Evolutionary conservation across 1,140 invertebrate genomes (phyloP).

Genomic region (Tetramorium parvispinum): DNA sequence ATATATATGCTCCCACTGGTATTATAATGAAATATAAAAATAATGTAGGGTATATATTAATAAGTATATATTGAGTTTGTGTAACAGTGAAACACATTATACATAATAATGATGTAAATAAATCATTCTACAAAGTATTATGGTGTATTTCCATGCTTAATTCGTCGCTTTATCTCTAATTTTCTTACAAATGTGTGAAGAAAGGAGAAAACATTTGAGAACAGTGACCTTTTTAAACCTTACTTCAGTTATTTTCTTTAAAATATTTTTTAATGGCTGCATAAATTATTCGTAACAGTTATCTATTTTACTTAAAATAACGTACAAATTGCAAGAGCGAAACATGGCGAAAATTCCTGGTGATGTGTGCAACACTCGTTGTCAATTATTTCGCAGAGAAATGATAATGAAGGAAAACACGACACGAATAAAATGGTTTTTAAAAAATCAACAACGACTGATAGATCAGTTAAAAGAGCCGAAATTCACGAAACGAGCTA

Average conservation of each 20-base stretch:
- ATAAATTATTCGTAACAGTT: constrained; percentile 34
- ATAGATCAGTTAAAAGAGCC: constrained; percentile 70
- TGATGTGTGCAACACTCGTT: constrained; percentile 72
- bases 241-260: constrained; percentile 53
- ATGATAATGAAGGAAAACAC: constrained; percentile 71
- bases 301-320: constrained; percentile 13
- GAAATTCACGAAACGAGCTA: constrained; percentile 41
- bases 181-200: not conserved
- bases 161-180: constrained; percentile 21
- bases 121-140: constrained; percentile 66
- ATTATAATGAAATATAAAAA: constrained; percentile 44
- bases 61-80: constrained; percentile 63
- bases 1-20: constrained; percentile 67
- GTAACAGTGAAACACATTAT: constrained; percentile 59
- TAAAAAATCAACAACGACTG: constrained; percentile 75
- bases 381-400: constrained; percentile 72
- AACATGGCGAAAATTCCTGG: constrained; percentile 29
- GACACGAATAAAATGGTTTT: constrained; percentile 76
- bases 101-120: constrained; percentile 74
- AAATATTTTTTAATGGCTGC: constrained; percentile 42
- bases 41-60: constrained; percentile 60
- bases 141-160: constrained; percentile 19
- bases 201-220: constrained; percentile 57
- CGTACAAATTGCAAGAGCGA: constrained; percentile 29
- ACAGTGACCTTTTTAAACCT: constrained; percentile 17